These are phyloP conservation scores for Microctenopoma lineatum DNA, from an alignment of 2,797 vertebrate species.

Conservation along the genomic window DNA sequence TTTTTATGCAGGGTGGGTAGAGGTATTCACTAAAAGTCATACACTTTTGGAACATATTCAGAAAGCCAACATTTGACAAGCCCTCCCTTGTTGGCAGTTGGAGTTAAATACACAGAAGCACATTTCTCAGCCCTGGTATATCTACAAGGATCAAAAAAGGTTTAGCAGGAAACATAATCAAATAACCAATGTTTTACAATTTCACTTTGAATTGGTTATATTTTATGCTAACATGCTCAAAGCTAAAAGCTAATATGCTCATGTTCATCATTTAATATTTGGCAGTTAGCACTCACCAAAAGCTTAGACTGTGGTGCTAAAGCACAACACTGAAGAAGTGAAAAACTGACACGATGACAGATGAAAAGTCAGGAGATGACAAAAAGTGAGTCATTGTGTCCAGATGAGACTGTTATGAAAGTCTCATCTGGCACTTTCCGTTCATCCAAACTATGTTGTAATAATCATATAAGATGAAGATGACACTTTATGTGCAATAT, in stretches of 20 bases:
- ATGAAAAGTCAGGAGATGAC: not conserved
- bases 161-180: not conserved
- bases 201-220: too few relatives aligned
- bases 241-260: not conserved
- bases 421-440: not conserved
- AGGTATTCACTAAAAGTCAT: not conserved
- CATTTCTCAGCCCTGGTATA: too few relatives aligned
- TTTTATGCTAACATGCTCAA: too few relatives aligned
- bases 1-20: not conserved
- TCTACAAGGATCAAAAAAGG: too few relatives aligned
- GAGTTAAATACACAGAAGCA: not conserved
- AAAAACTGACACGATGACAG: not conserved
- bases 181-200: too few relatives aligned
- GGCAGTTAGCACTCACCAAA: too few relatives aligned
- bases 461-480: not conserved
- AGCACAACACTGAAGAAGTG: not conserved
- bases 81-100: not conserved
- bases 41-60: constrained; percentile 36
- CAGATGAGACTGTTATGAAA: too few relatives aligned
- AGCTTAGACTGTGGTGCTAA: not conserved
- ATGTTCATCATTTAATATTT: not conserved
- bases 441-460: not conserved
- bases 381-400: too few relatives aligned
- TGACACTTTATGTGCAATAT: not conserved
- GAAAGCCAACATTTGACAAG: not conserved